Percentiles rank a stretch among this genome's conserved stretches.
Evolutionary conservation across 2,888 invertebrate species (phyloP).

Genomic region (Malachius bipustulatus): DNA sequence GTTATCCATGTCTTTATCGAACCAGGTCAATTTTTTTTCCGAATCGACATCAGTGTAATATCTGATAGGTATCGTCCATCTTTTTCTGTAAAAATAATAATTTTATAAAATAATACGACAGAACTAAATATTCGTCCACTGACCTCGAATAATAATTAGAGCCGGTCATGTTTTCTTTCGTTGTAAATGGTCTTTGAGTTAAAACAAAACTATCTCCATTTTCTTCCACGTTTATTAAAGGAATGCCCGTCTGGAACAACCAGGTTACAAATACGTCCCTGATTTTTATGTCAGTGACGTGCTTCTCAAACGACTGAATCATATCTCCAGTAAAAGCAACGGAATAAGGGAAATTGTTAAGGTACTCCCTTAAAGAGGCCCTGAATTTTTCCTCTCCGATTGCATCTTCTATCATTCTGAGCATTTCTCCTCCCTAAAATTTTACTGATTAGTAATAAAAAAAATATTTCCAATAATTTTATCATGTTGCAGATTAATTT

Average conservation of each 20-base stretch:
- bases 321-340: neutral
- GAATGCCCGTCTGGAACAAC: neutral
- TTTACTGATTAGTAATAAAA: too few relatives aligned
- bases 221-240: neutral
- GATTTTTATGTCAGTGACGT: neutral
- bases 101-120: too few relatives aligned
- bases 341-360: neutral
- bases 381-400: conserved; percentile 1
- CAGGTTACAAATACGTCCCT: neutral
- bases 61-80: too few relatives aligned
- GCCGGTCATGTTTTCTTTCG: too few relatives aligned
- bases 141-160: too few relatives aligned
- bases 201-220: neutral
- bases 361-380: neutral
- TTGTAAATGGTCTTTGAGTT: conserved; percentile 1
- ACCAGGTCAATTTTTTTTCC: too few relatives aligned
- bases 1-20: too few relatives aligned
- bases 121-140: too few relatives aligned
- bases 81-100: too few relatives aligned
- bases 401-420: neutral
- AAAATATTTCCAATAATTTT: too few relatives aligned
- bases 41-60: too few relatives aligned
- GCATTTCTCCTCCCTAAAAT: neutral
- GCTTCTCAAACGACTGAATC: neutral
- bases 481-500: too few relatives aligned